Evolutionary conservation across 2,113 vertebrate species (phyloP).

Genomic region (Hippocampus zosterae): DNA sequence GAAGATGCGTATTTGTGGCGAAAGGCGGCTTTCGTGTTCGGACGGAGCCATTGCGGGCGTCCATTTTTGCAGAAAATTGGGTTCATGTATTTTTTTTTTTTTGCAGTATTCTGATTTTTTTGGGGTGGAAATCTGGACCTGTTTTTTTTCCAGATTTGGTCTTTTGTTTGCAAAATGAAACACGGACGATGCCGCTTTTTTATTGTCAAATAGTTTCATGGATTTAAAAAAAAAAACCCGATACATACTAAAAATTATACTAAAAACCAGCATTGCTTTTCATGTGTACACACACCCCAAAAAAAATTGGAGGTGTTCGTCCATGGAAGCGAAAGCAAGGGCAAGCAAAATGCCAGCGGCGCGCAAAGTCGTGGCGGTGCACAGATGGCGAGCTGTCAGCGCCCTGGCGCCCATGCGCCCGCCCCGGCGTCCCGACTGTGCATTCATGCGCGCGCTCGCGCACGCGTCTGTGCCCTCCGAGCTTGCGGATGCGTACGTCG

Average conservation of each 20-base stretch:
- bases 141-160: too few relatives aligned
- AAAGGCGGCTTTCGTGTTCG: neutral
- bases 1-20: neutral
- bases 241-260: neutral
- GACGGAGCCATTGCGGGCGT: too few relatives aligned
- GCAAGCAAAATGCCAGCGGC: slow-evolving; percentile 56
- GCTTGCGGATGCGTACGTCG: slow-evolving; percentile 58
- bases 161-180: neutral
- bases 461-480: slow-evolving; percentile 54
- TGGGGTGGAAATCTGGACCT: too few relatives aligned
- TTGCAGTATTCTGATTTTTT: too few relatives aligned
- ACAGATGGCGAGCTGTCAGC: slow-evolving; percentile 70
- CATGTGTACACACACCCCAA: neutral
- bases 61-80: too few relatives aligned
- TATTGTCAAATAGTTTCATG: neutral
- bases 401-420: slow-evolving; percentile 32
- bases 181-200: neutral
- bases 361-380: slow-evolving; percentile 61
- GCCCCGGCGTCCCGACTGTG: slow-evolving; percentile 16
- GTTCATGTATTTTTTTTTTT: too few relatives aligned
- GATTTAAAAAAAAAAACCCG: too few relatives aligned
- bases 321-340: slow-evolving; percentile 57
- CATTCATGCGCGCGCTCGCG: slow-evolving; percentile 33
- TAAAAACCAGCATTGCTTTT: neutral
- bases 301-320: slow-evolving; percentile 19